Conservation (phyloP, 2,888 invertebrate genomes). For the Synanthedon andrenaeformis region DNA sequence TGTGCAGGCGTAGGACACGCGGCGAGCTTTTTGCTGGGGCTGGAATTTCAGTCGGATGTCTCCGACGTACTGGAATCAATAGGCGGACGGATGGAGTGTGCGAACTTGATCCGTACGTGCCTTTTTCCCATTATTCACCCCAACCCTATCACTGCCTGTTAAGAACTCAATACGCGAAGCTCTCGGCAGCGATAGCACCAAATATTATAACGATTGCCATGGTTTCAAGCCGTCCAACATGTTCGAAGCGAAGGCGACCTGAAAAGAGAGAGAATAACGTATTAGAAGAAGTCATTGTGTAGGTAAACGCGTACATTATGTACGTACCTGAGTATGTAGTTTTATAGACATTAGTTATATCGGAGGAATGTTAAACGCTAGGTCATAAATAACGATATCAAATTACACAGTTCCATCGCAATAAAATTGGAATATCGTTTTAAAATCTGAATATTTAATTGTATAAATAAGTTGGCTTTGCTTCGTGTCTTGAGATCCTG, state of each 20-base stretch:
- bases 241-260: slow-evolving; percentile 24
- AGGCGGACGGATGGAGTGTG: slow-evolving; percentile 67
- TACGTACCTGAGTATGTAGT: slow-evolving; percentile 2
- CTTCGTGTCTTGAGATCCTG: slow-evolving; percentile 50
- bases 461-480: slow-evolving; percentile 28
- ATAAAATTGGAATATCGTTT: slow-evolving; percentile 2
- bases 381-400: slow-evolving; percentile 6
- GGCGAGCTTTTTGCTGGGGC: slow-evolving; percentile 17
- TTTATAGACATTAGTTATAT: too few species aligned
- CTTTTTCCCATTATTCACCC: slow-evolving; percentile 68
- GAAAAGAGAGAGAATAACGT: slow-evolving; percentile 29
- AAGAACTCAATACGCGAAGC: slow-evolving; percentile 35
- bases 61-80: slow-evolving; percentile 37
- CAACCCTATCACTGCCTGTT: slow-evolving; percentile 34
- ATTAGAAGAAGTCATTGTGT: slow-evolving; percentile 5
- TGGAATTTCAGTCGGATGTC: slow-evolving; percentile 48
- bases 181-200: slow-evolving; percentile 20
- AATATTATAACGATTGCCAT: slow-evolving; percentile 29
- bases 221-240: slow-evolving; percentile 14
- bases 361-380: neutral
- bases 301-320: slow-evolving; percentile 5
- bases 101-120: slow-evolving; percentile 64
- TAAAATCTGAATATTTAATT: slow-evolving; percentile 40
- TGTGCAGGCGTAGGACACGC: slow-evolving; percentile 20
- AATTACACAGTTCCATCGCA: slow-evolving; percentile 8